Conservation (phyloP, 1,140 invertebrate genomes). For the Paraescarpia echinospica region DNA sequence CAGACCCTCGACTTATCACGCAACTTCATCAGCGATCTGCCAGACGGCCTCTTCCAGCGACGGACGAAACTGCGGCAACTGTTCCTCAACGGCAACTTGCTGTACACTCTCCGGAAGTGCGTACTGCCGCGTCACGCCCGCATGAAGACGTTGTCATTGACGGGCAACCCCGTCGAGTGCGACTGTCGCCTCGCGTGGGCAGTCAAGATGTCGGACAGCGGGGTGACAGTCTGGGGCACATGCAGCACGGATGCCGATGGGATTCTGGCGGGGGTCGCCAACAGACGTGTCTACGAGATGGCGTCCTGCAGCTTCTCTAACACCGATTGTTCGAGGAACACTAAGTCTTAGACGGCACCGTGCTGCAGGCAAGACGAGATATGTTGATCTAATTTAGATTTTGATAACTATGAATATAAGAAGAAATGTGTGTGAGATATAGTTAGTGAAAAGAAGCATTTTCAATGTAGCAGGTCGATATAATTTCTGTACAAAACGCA, state of each 20-base stretch:
- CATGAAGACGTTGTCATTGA: constrained; percentile 29
- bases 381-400: not conserved
- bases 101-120: constrained; percentile 15
- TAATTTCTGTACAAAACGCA: not conserved
- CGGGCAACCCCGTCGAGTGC: constrained; percentile 24
- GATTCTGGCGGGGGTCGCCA: not conserved
- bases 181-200: constrained; percentile 25
- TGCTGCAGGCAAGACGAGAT: not conserved
- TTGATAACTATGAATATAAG: not conserved
- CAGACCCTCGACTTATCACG: constrained; percentile 21
- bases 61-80: constrained; percentile 21
- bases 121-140: constrained; percentile 8
- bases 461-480: not conserved
- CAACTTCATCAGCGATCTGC: constrained; percentile 20
- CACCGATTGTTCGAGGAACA: not conserved
- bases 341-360: not conserved
- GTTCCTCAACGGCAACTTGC: constrained; percentile 21
- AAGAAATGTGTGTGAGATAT: not conserved
- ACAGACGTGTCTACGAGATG: constrained; percentile 11
- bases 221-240: constrained; percentile 25
- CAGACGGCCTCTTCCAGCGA: constrained; percentile 16
- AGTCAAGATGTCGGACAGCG: not conserved
- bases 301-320: not conserved
- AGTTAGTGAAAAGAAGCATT: not conserved
- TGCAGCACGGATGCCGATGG: constrained; percentile 7